These are phyloP conservation scores for Corapipo altera DNA, from an alignment of 2,113 vertebrate species.

Conservation along the genomic window DNA sequence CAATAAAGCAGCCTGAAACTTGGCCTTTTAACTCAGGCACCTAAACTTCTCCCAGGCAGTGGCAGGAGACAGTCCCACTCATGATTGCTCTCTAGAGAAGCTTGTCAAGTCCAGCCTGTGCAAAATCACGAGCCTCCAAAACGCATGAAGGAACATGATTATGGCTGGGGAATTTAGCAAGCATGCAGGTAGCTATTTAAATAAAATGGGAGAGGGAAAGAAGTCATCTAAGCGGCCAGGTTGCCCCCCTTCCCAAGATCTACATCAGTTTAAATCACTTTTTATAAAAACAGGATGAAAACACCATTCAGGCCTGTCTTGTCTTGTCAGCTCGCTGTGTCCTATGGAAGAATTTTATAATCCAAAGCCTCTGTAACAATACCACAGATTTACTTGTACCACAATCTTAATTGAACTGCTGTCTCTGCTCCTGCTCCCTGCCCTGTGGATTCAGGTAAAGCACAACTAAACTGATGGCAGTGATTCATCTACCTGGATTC, in stretches of 20 bases:
- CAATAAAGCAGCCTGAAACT: neutral
- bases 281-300: neutral
- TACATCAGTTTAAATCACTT: neutral
- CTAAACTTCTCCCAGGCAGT: neutral
- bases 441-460: slow-evolving; percentile 30
- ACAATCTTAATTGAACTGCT: slow-evolving; percentile 23
- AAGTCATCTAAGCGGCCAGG: neutral
- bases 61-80: neutral
- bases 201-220: neutral
- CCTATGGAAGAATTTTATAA: neutral
- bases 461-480: slow-evolving; percentile 19
- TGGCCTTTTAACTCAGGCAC: neutral
- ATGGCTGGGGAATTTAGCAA: neutral
- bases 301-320: neutral
- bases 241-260: neutral
- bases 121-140: neutral
- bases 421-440: neutral
- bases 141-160: neutral
- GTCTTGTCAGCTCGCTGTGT: neutral
- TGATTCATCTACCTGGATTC: slow-evolving; percentile 29
- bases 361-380: neutral
- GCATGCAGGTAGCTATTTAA: neutral
- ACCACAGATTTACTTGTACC: neutral
- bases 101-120: neutral
- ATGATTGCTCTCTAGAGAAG: accelerated